Evolutionary conservation across 1,140 invertebrate genomes (phyloP).

Genomic region (Tyrophagus putrescentiae): DNA sequence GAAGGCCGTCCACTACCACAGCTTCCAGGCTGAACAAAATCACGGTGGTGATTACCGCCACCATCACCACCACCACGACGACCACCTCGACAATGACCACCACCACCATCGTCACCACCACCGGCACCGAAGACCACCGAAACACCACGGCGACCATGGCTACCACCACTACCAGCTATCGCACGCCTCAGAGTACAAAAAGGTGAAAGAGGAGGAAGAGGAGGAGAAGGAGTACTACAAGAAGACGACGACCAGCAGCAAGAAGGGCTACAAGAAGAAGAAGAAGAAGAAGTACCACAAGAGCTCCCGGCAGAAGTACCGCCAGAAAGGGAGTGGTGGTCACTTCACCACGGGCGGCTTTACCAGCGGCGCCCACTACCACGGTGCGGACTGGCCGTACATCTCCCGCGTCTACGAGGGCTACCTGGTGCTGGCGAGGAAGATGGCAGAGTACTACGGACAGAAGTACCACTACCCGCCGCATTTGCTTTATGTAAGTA

Average conservation of each 20-base stretch:
- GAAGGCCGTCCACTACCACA: too few species aligned
- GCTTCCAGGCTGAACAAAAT: too few species aligned
- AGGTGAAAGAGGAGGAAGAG: too few species aligned
- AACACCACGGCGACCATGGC: background rate
- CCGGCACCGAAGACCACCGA: too few species aligned
- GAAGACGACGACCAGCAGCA: background rate
- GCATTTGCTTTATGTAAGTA: constrained; percentile 15
- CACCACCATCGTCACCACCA: background rate
- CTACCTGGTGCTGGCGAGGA: background rate
- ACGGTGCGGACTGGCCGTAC: background rate
- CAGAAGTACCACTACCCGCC: background rate
- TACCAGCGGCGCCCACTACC: too few species aligned
- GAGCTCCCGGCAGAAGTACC: background rate
- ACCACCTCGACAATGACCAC: background rate
- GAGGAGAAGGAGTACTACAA: background rate
- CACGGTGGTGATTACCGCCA: background rate
- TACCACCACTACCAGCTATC: background rate
- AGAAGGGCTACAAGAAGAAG: too few species aligned
- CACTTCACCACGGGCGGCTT: too few species aligned
- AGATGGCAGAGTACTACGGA: constrained; percentile 4
- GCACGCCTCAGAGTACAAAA: background rate
- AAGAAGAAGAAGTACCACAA: constrained; percentile 2
- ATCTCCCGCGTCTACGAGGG: background rate
- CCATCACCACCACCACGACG: background rate
- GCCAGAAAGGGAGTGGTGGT: background rate